Conservation (phyloP, 1,140 invertebrate genomes). For the Anagrus nilaparvatae region DNA sequence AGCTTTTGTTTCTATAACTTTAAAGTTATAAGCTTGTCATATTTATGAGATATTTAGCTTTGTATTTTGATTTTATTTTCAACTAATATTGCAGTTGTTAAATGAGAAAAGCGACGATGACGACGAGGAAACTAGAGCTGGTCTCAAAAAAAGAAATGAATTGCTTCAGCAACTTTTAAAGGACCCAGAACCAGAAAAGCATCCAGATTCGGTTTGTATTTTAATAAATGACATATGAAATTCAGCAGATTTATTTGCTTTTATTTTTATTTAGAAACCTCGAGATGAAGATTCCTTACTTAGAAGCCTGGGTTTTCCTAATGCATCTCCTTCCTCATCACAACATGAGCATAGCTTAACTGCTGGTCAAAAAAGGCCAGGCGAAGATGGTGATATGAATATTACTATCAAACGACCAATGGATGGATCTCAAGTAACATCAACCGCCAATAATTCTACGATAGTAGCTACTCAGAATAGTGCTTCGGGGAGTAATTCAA, state of each 20-base stretch:
- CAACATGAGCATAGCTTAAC: slow-evolving; percentile 32
- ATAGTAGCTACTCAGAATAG: too few species aligned
- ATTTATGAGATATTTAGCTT: background rate
- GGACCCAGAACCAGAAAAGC: slow-evolving; percentile 41
- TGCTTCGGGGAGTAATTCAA: slow-evolving; percentile 38
- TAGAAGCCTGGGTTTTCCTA: slow-evolving; percentile 50
- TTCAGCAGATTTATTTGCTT: background rate
- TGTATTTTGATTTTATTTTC: background rate
- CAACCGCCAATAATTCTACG: slow-evolving; percentile 20
- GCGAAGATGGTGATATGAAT: slow-evolving; percentile 52
- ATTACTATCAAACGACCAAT: slow-evolving; percentile 44
- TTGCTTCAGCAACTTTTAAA: slow-evolving; percentile 71
- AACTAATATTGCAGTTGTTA: slow-evolving; percentile 52
- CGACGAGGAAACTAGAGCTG: slow-evolving; percentile 49
- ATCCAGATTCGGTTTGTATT: slow-evolving; percentile 3
- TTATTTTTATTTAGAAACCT: slow-evolving; percentile 18
- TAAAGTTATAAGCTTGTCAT: background rate
- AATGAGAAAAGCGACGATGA: slow-evolving; percentile 78
- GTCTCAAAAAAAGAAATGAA: slow-evolving; percentile 56
- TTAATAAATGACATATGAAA: too few species aligned
- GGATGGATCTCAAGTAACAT: slow-evolving; percentile 44
- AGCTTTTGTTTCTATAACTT: background rate
- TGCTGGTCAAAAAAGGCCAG: slow-evolving; percentile 55
- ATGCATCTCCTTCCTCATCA: slow-evolving; percentile 39
- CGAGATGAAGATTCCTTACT: slow-evolving; percentile 47